phyloP scores from a whole-genome alignment of 2,113 vertebrate genomes.

The Hipposideros armiger region DNA sequence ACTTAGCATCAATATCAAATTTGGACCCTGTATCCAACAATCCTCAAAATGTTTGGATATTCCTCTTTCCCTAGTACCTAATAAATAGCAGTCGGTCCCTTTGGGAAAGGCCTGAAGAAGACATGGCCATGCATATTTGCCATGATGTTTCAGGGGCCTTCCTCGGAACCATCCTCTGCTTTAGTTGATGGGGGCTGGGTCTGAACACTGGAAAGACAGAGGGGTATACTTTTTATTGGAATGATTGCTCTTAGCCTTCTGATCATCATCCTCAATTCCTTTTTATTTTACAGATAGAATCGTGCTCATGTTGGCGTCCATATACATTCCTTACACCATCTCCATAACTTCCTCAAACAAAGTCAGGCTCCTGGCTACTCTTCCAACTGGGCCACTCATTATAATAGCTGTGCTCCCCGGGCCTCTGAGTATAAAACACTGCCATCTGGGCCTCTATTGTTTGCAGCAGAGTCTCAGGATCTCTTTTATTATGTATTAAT shows the following conservation, averaged over 20 bases:
- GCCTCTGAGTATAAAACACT: background rate
- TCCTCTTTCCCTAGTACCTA: background rate
- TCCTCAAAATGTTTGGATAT: background rate
- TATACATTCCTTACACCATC: background rate
- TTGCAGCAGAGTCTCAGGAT: background rate
- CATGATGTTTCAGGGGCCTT: background rate
- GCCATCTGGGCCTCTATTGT: background rate
- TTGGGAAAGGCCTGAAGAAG: background rate
- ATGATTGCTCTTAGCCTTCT: background rate
- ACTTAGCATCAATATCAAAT: background rate
- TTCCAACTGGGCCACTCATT: background rate
- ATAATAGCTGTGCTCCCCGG: background rate
- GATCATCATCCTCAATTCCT: background rate
- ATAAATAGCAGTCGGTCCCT: background rate
- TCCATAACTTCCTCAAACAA: background rate
- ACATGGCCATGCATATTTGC: background rate
- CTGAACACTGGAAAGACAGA: background rate
- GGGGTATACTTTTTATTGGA: background rate
- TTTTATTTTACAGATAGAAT: background rate
- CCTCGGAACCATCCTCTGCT: background rate
- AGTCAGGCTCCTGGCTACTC: background rate
- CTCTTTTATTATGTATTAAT: background rate
- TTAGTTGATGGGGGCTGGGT: background rate
- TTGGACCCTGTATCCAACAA: background rate
- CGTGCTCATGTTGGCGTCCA: background rate